phyloP scores from a whole-genome alignment of 2,113 vertebrate genomes.

The Microtus montanus region DNA sequence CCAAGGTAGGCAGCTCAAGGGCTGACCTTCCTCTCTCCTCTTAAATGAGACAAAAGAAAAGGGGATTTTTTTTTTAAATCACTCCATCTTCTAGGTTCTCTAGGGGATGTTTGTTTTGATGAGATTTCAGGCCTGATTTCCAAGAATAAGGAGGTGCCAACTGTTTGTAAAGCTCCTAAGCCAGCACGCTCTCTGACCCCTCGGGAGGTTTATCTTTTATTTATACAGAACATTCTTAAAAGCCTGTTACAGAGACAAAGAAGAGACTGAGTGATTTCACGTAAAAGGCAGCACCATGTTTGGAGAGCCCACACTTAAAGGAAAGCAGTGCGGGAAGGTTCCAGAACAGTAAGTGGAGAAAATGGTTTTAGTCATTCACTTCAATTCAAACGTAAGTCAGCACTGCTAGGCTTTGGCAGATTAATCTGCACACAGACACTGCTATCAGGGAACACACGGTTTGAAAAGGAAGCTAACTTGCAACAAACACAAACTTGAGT shows the following conservation, averaged over 20 bases:
- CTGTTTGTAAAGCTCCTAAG: conserved; percentile 66
- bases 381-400: background rate
- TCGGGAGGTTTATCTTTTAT: conserved; percentile 72
- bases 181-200: conserved; percentile 64
- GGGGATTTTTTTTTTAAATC: background rate
- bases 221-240: conserved; percentile 63
- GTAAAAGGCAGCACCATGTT: conserved; percentile 3
- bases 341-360: background rate
- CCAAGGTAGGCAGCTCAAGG: rapidly evolving
- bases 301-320: conserved; percentile 22
- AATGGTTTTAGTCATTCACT: background rate
- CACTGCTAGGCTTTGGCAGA: background rate
- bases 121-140: conserved; percentile 70
- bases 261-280: conserved; percentile 43
- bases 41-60: conserved; percentile 34
- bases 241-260: conserved; percentile 64
- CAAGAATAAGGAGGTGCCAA: conserved; percentile 67
- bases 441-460: rapidly evolving
- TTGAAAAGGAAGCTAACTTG: background rate
- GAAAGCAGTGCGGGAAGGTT: background rate
- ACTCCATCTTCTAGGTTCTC: conserved; percentile 29
- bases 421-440: background rate
- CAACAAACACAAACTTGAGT: background rate
- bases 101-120: conserved; percentile 62
- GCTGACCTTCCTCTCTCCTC: background rate